A percentile compares a stretch with the other conserved stretches of the same genome.
phyloP scores from a whole-genome alignment of 2,113 vertebrate genomes.

The Echinops telfairi region DNA sequence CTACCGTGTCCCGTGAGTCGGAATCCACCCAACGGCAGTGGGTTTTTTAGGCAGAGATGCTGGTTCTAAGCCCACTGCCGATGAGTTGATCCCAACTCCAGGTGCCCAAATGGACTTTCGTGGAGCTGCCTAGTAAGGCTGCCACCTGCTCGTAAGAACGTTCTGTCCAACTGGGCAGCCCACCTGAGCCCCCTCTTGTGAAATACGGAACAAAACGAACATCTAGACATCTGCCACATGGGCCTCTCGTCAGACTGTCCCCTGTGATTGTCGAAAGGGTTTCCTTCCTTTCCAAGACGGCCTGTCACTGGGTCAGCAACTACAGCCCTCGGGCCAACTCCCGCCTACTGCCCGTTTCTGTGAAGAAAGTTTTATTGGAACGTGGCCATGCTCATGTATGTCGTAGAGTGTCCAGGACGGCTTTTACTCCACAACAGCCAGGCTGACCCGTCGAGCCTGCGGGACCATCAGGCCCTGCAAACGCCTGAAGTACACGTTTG shows the following conservation, averaged over 20 bases:
- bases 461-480: background rate
- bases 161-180: constrained; percentile 24
- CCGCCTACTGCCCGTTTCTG: background rate
- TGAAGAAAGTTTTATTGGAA: constrained; percentile 40
- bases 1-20: too few relatives aligned
- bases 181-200: constrained; percentile 33
- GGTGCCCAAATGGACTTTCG: too few relatives aligned
- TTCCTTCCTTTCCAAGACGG: constrained; percentile 1
- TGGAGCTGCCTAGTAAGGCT: too few relatives aligned
- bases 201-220: constrained; percentile 5
- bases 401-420: background rate
- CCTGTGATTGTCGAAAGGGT: constrained; percentile 2
- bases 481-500: background rate
- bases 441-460: background rate
- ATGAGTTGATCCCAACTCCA: too few relatives aligned
- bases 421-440: background rate
- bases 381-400: background rate
- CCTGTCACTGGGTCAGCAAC: background rate
- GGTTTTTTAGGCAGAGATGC: background rate
- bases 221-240: background rate
- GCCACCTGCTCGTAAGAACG: background rate
- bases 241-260: constrained; percentile 17
- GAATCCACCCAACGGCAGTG: too few relatives aligned
- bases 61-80: background rate
- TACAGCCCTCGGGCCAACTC: background rate